phyloP scores from a whole-genome alignment of 2,888 invertebrate species.

The Mactromeris polynyma region DNA sequence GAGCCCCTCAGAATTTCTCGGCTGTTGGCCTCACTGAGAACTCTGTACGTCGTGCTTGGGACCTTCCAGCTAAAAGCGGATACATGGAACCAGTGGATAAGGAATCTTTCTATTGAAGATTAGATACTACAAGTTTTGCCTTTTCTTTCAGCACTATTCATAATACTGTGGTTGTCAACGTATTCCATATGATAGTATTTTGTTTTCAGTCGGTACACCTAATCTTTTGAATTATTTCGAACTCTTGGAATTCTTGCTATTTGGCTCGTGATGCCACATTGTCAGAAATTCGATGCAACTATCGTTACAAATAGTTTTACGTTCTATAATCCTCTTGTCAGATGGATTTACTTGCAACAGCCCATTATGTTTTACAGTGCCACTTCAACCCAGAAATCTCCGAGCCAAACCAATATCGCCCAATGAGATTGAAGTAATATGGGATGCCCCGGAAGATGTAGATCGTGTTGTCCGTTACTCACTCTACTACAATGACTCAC shows the following conservation, averaged over 20 bases:
- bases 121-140: slow-evolving; percentile 37
- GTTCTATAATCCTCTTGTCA: neutral
- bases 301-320: too few species aligned
- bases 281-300: too few species aligned
- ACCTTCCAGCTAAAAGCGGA: too few species aligned
- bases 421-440: slow-evolving; percentile 95
- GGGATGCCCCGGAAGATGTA: slow-evolving; percentile 94
- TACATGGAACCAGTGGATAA: slow-evolving; percentile 60
- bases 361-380: slow-evolving; percentile 90
- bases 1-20: too few species aligned
- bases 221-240: neutral
- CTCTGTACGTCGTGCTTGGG: too few species aligned
- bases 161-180: neutral
- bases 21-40: too few species aligned
- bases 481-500: slow-evolving; percentile 94
- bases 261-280: too few species aligned
- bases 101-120: slow-evolving; percentile 33
- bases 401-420: slow-evolving; percentile 90
- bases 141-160: slow-evolving; percentile 41
- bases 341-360: neutral
- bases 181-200: neutral
- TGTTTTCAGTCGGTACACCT: neutral
- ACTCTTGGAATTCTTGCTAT: neutral
- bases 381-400: slow-evolving; percentile 97
- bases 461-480: slow-evolving; percentile 98